A percentile compares a stretch with the other conserved stretches of the same genome.
Conservation (phyloP, 2,888 invertebrate genomes). For the Disparrhopalites patrizii region DNA sequence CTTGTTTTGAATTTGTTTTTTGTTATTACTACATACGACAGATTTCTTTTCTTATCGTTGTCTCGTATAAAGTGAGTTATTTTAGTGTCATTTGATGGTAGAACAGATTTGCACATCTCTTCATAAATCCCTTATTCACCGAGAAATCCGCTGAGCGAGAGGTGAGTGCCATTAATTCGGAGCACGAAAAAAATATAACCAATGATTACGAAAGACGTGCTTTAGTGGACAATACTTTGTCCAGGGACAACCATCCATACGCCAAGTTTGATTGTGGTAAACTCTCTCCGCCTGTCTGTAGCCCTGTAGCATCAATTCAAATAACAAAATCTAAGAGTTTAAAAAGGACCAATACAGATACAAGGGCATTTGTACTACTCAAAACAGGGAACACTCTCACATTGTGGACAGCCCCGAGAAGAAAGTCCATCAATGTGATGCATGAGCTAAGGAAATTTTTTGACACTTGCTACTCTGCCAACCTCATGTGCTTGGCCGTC, state of each 20-base stretch:
- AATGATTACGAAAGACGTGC: slow-evolving; percentile 85
- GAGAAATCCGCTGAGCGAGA: slow-evolving; percentile 85
- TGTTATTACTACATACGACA: too few relatives aligned
- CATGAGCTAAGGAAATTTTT: slow-evolving; percentile 86
- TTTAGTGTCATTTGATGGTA: too few relatives aligned
- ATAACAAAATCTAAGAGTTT: too few relatives aligned
- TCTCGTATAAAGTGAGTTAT: background rate
- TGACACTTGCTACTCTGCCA: slow-evolving; percentile 84
- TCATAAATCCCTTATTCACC: slow-evolving; percentile 85
- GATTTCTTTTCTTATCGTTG: background rate
- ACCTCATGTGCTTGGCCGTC: slow-evolving; percentile 84
- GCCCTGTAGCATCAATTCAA: too few relatives aligned
- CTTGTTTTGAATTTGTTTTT: background rate
- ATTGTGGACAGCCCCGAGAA: slow-evolving; percentile 69
- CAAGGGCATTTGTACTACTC: too few relatives aligned
- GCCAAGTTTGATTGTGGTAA: slow-evolving; percentile 89
- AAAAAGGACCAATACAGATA: background rate
- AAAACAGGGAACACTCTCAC: slow-evolving; percentile 69
- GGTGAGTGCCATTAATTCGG: slow-evolving; percentile 91
- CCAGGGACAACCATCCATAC: slow-evolving; percentile 72
- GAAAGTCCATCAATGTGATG: slow-evolving; percentile 74
- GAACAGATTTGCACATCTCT: slow-evolving; percentile 97
- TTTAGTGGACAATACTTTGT: slow-evolving; percentile 79
- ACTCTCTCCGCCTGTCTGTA: too few relatives aligned
- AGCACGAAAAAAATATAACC: slow-evolving; percentile 87